phyloP scores from a whole-genome alignment of 2,888 invertebrate species.

The Leptopilina drosophilae region DNA sequence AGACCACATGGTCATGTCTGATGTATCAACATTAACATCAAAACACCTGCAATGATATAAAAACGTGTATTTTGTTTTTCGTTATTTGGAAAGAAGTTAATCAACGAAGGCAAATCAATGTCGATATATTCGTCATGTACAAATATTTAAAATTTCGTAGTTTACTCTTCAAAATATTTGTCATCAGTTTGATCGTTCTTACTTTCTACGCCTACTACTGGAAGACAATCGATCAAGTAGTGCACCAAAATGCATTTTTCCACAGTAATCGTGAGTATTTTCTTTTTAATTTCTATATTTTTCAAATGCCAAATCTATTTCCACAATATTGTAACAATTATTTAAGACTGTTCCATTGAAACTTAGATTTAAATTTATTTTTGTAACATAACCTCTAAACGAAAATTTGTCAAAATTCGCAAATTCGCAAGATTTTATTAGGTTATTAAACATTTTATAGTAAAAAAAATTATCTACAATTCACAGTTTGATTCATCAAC shows the following conservation, averaged over 20 bases:
- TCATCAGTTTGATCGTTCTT: constrained; percentile 69
- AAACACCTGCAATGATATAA: background rate
- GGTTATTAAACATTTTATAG: too few relatives aligned
- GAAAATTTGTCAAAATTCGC: background rate
- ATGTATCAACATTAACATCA: background rate
- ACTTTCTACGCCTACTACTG: constrained; percentile 73
- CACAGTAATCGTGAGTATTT: constrained; percentile 65
- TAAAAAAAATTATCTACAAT: too few relatives aligned
- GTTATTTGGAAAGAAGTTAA: background rate
- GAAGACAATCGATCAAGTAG: constrained; percentile 65
- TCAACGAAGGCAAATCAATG: background rate
- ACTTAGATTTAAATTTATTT: background rate
- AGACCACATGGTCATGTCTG: constrained; percentile 6
- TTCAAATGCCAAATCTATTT: background rate
- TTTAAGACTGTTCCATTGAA: background rate
- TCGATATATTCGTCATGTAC: constrained; percentile 45
- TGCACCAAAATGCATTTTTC: constrained; percentile 61
- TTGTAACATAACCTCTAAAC: background rate
- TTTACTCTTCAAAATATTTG: constrained; percentile 68
- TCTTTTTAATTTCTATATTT: background rate
- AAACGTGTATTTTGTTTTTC: background rate
- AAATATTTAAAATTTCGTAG: constrained; percentile 69
- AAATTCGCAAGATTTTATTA: too few relatives aligned
- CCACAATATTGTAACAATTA: background rate
- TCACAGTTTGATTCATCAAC: too few relatives aligned